Evolutionary conservation across 2,888 invertebrate genomes (phyloP).

Genomic region (Cactoblastis cactorum): DNA sequence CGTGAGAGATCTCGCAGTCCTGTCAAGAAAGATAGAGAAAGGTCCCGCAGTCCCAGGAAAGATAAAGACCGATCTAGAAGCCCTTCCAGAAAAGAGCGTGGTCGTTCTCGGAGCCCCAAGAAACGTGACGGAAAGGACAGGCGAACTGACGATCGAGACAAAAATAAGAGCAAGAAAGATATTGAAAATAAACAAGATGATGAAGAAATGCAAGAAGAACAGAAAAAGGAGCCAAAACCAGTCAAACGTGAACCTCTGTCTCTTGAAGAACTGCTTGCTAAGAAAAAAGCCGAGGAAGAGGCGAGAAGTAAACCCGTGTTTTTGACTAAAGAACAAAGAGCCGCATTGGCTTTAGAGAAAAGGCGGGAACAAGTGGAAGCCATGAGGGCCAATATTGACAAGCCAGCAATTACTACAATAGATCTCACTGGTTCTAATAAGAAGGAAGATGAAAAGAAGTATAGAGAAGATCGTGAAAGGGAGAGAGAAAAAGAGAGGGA

Average conservation of each 20-base stretch:
- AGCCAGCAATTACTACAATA: slow-evolving; percentile 61
- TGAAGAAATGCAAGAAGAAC: slow-evolving; percentile 55
- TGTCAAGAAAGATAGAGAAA: slow-evolving; percentile 48
- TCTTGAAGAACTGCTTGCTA: slow-evolving; percentile 95
- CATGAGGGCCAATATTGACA: slow-evolving; percentile 83
- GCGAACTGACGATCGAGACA: slow-evolving; percentile 66
- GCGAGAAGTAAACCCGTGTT: slow-evolving; percentile 98
- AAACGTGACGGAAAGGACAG: slow-evolving; percentile 62
- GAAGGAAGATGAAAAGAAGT: slow-evolving; percentile 62
- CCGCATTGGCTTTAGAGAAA: slow-evolving; percentile 91
- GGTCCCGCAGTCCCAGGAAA: slow-evolving; percentile 43
- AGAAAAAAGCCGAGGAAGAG: slow-evolving; percentile 97
- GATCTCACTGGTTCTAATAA: slow-evolving; percentile 74
- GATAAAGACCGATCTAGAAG: slow-evolving; percentile 38
- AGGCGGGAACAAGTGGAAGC: slow-evolving; percentile 94
- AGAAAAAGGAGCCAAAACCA: slow-evolving; percentile 58
- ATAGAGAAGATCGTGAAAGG: slow-evolving; percentile 62
- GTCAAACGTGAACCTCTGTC: slow-evolving; percentile 90
- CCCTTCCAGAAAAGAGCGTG: slow-evolving; percentile 48
- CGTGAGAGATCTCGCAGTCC: slow-evolving; percentile 55
- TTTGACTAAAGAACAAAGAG: slow-evolving; percentile 96
- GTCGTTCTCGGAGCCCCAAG: slow-evolving; percentile 59
- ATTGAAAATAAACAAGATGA: slow-evolving; percentile 49
- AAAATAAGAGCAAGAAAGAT: slow-evolving; percentile 55
- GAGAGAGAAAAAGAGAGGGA: slow-evolving; percentile 52